Conservation (phyloP, 2,797 vertebrate genomes). For the Mallotus villosus region DNA sequence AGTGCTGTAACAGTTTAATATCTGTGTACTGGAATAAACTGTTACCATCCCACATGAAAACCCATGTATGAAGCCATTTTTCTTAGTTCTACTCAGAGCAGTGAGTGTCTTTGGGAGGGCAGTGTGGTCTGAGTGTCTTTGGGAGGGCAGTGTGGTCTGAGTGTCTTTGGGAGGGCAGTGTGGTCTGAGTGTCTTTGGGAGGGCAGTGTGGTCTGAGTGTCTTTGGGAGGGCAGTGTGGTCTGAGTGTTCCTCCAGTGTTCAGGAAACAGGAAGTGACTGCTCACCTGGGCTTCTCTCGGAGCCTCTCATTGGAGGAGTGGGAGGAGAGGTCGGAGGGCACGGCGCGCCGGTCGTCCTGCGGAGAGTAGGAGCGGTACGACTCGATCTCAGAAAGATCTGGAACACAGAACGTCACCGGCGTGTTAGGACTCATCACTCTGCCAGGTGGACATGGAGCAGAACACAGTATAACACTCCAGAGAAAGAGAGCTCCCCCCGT, state of each 20-base stretch:
- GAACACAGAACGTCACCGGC: not conserved
- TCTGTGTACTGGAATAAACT: no score
- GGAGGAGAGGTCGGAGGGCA: conserved; percentile 89
- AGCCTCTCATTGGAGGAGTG: conserved; percentile 94
- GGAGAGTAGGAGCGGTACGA: conserved; percentile 94
- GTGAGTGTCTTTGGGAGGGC: no score
- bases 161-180: no score
- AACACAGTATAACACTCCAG: not conserved
- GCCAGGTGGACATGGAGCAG: not conserved
- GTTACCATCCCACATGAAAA: no score
- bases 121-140: not conserved
- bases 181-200: not conserved
- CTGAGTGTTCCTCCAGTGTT: not conserved
- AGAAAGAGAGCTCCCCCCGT: conserved; percentile 15
- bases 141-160: not conserved
- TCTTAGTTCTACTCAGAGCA: no score
- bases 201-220: not conserved
- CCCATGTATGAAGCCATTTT: no score
- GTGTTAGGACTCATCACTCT: not conserved
- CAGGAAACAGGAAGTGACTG: no score
- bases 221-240: not conserved
- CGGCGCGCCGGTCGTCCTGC: conserved; percentile 82
- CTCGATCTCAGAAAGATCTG: conserved; percentile 98
- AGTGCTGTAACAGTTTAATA: no score
- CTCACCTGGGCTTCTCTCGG: conserved; percentile 85